Conservation (phyloP, 2,113 vertebrate species). For the Candoia aspera region DNA sequence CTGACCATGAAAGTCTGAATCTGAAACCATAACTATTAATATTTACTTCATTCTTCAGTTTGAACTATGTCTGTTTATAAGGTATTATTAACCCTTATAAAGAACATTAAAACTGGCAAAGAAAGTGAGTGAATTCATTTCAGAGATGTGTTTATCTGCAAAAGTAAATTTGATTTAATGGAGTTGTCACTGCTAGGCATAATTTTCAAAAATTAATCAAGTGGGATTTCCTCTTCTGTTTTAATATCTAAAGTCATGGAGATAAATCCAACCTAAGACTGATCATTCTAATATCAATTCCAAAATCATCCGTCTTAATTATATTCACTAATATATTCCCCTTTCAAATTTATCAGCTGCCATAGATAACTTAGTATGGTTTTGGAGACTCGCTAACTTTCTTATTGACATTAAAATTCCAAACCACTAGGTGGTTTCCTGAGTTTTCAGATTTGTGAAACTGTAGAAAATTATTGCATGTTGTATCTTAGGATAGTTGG, state of each 20-base stretch:
- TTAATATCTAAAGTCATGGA: background rate
- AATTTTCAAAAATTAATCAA: background rate
- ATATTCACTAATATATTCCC: background rate
- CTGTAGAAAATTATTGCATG: too few species aligned
- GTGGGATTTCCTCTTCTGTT: background rate
- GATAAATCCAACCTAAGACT: background rate
- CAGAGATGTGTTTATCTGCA: background rate
- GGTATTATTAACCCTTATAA: background rate
- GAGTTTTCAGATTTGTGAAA: too few species aligned
- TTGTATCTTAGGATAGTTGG: too few species aligned
- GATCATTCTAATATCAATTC: background rate
- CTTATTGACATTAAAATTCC: background rate
- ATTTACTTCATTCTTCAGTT: background rate
- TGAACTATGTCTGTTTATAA: background rate
- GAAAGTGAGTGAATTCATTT: background rate
- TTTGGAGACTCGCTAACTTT: background rate
- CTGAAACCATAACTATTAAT: background rate
- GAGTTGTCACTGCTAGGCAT: accelerated
- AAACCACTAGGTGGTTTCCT: too few species aligned
- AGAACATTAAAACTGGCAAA: background rate
- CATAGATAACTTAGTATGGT: background rate
- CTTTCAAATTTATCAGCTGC: background rate
- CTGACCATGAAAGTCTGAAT: background rate
- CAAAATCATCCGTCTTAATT: background rate
- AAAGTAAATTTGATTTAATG: background rate